Base-by-base conservation (phyloP, 2,113 vertebrate species). In the Sorex fumeus region DNA sequence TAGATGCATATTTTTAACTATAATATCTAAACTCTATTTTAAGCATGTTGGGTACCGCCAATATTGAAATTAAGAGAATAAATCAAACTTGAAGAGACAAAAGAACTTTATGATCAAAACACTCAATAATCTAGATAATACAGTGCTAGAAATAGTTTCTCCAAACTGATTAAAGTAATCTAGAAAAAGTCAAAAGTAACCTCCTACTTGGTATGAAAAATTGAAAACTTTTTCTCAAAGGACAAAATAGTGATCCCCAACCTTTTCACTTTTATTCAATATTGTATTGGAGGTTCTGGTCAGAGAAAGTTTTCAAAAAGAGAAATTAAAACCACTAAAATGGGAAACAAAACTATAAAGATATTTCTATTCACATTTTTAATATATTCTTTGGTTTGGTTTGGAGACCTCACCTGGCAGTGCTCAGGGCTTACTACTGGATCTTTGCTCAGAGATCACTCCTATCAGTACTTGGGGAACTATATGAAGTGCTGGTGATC, bases 101-200 rank as follows among this genome's bases (percentile, higher is more conserved):
- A 60, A 62, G 25, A 25, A 50, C 5, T 13, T 50, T 13, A 50
- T 50, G 47, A 79, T 64, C 43, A 36, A 90, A 92, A 81, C 25
- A 72, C 19, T n/a, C 40, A 76, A 69, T 19, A 79, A 60, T 19
- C 34, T 67, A 43, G 15, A 66, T 77, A 70, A 82, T 53, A 60
- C 9, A 50, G 11, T n/a, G 45, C 45, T 47, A 47, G 45, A 47
- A 0, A 18, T 21, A 32, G 19, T 45, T 32, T 78, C 19, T n/a
- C 25, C 53, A 45, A 47, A 66, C 11, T 76, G 34, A 50, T 25
- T 50, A 82, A 77, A 27, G 40, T 6, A 23, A 86, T 36, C 71
- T 64, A 3, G 80, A 36, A 71, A 79, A 84, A 93, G 66, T 15
- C 45, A 81, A 67, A 74, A 36, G 8, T 57, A 84, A 91, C 28